A percentile compares a stretch with the other conserved stretches of the same genome.
These are phyloP conservation scores for Babylonia areolata DNA, from an alignment of 1,140 invertebrate species.

Conservation along the genomic window DNA sequence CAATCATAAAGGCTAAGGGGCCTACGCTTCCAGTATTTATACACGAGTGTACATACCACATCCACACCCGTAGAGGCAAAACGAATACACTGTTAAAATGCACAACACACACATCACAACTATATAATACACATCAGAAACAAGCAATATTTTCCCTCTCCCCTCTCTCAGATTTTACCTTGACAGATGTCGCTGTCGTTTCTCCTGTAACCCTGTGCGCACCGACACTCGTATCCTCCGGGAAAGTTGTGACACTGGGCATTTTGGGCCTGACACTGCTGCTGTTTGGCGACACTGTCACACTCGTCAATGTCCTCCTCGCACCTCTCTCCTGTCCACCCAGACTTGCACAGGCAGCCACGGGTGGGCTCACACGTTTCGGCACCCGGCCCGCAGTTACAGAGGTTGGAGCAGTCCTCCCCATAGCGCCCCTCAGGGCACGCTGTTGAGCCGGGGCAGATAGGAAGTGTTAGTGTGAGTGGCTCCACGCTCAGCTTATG, in stretches of 20 bases:
- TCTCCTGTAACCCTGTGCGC: constrained; percentile 15
- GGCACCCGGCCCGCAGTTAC: constrained; percentile 29
- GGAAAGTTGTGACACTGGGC: background rate
- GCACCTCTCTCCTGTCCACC: constrained; percentile 48
- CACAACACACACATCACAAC: no score
- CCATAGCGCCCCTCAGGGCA: constrained; percentile 36
- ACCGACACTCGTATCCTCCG: constrained; percentile 31
- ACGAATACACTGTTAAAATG: no score
- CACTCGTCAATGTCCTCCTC: constrained; percentile 51
- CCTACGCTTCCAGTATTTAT: no score
- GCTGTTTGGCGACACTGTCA: background rate
- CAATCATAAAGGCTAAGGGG: no score
- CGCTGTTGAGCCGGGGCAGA: background rate
- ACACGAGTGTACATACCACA: no score
- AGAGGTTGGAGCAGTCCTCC: constrained; percentile 39
- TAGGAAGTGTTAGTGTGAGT: no score
- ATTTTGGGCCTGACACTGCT: background rate
- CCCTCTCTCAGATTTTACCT: constrained; percentile 6
- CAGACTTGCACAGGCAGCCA: constrained; percentile 45
- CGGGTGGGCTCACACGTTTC: constrained; percentile 25
- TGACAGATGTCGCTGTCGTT: background rate
- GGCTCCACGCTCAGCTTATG: no score
- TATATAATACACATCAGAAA: no score
- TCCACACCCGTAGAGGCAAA: no score
- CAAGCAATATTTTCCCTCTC: no score